phyloP scores from a whole-genome alignment of 1,140 invertebrate species.

The Contarinia nasturtii region DNA sequence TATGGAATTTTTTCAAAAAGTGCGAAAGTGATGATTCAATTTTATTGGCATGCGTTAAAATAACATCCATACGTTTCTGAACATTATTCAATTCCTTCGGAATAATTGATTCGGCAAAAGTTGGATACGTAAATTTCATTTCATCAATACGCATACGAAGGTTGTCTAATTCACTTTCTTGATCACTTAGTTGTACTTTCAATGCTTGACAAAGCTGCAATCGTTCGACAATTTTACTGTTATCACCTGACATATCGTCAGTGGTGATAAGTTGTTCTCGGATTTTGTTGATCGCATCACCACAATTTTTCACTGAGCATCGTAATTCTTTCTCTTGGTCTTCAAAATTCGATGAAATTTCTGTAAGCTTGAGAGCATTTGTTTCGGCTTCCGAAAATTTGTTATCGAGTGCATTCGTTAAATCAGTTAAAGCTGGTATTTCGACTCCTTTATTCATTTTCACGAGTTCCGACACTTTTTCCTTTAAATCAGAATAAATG shows the following conservation, averaged over 20 bases:
- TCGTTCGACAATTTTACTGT: slow-evolving; percentile 59
- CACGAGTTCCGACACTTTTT: slow-evolving; percentile 61
- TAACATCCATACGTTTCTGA: slow-evolving; percentile 55
- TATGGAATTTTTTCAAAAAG: slow-evolving; percentile 73
- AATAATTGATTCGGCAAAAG: slow-evolving; percentile 50
- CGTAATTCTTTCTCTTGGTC: slow-evolving; percentile 54
- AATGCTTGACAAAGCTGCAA: slow-evolving; percentile 52
- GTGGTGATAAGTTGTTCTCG: slow-evolving; percentile 75
- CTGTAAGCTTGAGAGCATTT: slow-evolving; percentile 56
- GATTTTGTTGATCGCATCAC: slow-evolving; percentile 49
- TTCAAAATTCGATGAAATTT: slow-evolving; percentile 43
- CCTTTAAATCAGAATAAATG: slow-evolving; percentile 50
- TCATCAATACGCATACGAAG: slow-evolving; percentile 47
- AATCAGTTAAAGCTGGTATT: slow-evolving; percentile 44
- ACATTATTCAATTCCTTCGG: slow-evolving; percentile 62
- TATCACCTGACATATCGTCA: slow-evolving; percentile 77
- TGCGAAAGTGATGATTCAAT: slow-evolving; percentile 59
- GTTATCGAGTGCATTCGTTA: slow-evolving; percentile 49
- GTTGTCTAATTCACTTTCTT: slow-evolving; percentile 42
- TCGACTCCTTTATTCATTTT: slow-evolving; percentile 55
- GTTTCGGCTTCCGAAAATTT: slow-evolving; percentile 58
- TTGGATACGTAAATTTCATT: slow-evolving; percentile 57
- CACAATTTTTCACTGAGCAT: slow-evolving; percentile 44
- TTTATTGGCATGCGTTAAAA: slow-evolving; percentile 55
- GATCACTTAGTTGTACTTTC: slow-evolving; percentile 43